A percentile compares a stretch with the other conserved stretches of the same genome.
Evolutionary conservation across 2,888 invertebrate genomes (phyloP).

Genomic region (Yponomeuta plumbellus): DNA sequence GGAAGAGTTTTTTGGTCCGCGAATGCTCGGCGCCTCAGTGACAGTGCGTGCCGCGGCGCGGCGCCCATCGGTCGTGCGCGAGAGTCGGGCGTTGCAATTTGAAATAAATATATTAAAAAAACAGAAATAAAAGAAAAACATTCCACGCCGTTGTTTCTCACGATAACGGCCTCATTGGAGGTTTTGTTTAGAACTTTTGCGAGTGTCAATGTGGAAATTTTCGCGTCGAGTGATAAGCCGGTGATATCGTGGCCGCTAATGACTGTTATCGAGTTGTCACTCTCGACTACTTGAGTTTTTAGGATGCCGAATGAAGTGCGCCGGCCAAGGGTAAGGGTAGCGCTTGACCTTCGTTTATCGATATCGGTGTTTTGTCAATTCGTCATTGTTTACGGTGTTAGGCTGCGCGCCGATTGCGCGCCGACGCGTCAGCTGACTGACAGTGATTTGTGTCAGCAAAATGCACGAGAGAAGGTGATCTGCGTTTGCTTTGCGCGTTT

Average conservation of each 20-base stretch:
- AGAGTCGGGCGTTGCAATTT: neutral
- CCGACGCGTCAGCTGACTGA: too few species aligned
- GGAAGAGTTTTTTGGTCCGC: slow-evolving; percentile 11
- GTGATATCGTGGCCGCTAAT: neutral
- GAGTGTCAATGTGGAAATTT: neutral
- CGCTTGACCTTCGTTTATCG: neutral
- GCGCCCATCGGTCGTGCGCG: slow-evolving; percentile 12
- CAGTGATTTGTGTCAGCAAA: too few species aligned
- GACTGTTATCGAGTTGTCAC: neutral
- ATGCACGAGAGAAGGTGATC: too few species aligned
- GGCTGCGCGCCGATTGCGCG: too few species aligned
- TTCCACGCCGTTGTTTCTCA: neutral
- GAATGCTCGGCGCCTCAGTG: neutral
- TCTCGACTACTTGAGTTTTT: slow-evolving; percentile 19
- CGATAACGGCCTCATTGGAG: neutral
- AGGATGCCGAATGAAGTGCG: slow-evolving; percentile 52
- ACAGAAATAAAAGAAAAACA: neutral
- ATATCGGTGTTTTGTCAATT: neutral
- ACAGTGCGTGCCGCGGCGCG: slow-evolving; percentile 4
- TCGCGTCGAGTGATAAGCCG: slow-evolving; percentile 2
- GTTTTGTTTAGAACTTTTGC: neutral
- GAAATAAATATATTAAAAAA: neutral
- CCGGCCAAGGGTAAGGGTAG: slow-evolving; percentile 45
- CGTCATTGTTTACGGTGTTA: neutral
- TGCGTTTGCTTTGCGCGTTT: too few species aligned